These are phyloP conservation scores for Zaprionus capensis DNA, from an alignment of 1,140 invertebrate genomes.

Conservation along the genomic window DNA sequence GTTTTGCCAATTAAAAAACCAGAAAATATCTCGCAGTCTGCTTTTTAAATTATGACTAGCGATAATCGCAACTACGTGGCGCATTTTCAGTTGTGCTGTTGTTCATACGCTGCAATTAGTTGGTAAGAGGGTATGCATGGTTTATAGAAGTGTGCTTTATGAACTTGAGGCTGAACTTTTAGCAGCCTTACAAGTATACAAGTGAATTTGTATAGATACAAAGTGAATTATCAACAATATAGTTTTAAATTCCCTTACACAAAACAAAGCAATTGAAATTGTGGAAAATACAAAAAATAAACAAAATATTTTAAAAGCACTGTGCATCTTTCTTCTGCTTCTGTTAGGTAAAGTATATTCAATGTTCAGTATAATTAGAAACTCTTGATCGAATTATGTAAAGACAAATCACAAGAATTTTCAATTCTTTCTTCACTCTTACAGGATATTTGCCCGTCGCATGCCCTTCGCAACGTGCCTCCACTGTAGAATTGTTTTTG, in stretches of 20 bases:
- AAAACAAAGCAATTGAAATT: no score
- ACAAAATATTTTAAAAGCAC: no score
- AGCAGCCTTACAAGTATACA: no score
- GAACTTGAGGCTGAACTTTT: no score
- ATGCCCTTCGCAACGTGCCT: neutral
- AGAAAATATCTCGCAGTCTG: conserved; percentile 47
- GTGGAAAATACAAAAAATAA: no score
- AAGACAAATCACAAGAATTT: neutral
- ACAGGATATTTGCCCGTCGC: neutral
- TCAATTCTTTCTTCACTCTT: neutral
- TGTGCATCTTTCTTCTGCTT: neutral
- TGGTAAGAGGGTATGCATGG: neutral
- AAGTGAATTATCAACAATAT: no score
- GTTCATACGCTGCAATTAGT: neutral
- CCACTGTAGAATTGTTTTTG: conserved; percentile 10
- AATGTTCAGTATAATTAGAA: neutral
- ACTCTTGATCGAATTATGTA: neutral
- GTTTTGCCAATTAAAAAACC: conserved; percentile 78
- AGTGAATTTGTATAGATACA: no score
- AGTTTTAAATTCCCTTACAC: no score
- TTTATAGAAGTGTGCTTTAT: neutral
- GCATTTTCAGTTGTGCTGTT: conserved; percentile 13
- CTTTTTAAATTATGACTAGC: conserved; percentile 70
- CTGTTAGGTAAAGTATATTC: neutral
- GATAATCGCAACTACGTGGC: conserved; percentile 67